Evolutionary conservation across 2,888 invertebrate species (phyloP).

Genomic region (Nectonema munidae): DNA sequence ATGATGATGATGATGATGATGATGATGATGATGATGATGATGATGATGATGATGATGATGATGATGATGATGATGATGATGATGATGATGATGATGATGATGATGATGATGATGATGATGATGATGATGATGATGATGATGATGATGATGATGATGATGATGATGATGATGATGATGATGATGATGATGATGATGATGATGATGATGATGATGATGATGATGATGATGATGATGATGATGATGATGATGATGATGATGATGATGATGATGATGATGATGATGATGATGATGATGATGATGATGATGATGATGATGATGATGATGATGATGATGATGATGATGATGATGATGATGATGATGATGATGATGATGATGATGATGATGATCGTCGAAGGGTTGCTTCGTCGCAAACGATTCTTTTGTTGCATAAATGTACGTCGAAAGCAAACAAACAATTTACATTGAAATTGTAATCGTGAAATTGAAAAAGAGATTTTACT

Average conservation of each 20-base stretch:
- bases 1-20: too few relatives aligned
- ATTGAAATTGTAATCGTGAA: too few relatives aligned
- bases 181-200: conserved; percentile 11
- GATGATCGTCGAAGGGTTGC: neutral
- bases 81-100: conserved; percentile 6
- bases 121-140: conserved; percentile 11
- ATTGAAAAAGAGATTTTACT: too few relatives aligned
- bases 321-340: conserved; percentile 7
- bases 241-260: conserved; percentile 12
- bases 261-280: conserved; percentile 11
- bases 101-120: conserved; percentile 1
- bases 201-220: conserved; percentile 12
- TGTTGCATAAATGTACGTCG: too few relatives aligned
- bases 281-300: conserved; percentile 10
- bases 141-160: conserved; percentile 11
- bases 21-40: too few relatives aligned
- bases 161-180: conserved; percentile 11
- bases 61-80: conserved; percentile 12
- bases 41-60: conserved; percentile 9
- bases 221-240: conserved; percentile 11
- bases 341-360: conserved; percentile 7
- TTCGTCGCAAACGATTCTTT: too few relatives aligned
- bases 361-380: conserved; percentile 7
- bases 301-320: conserved; percentile 8
- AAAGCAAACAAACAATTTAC: too few relatives aligned